Base-by-base conservation (phyloP, 2,113 vertebrate species). In the Toxostoma redivivum region DNA sequence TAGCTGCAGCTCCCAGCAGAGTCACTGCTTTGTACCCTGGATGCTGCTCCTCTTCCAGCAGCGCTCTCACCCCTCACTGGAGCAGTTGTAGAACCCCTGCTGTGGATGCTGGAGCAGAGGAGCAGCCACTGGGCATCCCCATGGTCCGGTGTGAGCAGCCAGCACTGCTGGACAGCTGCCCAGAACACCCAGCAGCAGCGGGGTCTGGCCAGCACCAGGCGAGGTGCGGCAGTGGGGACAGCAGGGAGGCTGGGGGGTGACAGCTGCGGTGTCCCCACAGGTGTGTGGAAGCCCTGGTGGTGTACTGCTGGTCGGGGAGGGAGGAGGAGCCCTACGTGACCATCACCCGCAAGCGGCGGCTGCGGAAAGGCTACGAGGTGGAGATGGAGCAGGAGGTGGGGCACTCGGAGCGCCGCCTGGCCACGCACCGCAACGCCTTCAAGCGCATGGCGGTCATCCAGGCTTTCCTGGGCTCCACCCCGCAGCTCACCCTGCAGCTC, bases 381-480 rank as follows among this genome's bases (percentile, higher is more conserved):
- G 98, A 98, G 93, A 97, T 98, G 95, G 99, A 99, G 98, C 98
- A 98, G 98, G 99, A 99, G 97, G 98, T 99, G 35, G 99, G 99
- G 10, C 99, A 99, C 91, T 98, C 98, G 2, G 98, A 98, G 90
- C 98, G 99, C 77, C 98, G 94, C 42, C 97, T 99, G 97, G 98
- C 98, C 70, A 97, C 97, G 1, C 99, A 99, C 97, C 98, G 98
- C 85, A 98, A 99, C 11, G 99, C 99, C 97, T 99, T 99, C 98
- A 99, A 99, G 81, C 99, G 99, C 94, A 98, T 98, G 48, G 98
- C 99, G 0, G 98, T 99, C 91, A 99, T 99, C 93, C 99, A 99
- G 98, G 99, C 99, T 27, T 99, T 99, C 97, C 97, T 99, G 95
- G 99, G 99, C 92, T 99, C 99, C 90, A 99, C 99, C 1, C 99